Base-by-base conservation (phyloP, 2,888 invertebrate species). In the Plebejus anna region DNA sequence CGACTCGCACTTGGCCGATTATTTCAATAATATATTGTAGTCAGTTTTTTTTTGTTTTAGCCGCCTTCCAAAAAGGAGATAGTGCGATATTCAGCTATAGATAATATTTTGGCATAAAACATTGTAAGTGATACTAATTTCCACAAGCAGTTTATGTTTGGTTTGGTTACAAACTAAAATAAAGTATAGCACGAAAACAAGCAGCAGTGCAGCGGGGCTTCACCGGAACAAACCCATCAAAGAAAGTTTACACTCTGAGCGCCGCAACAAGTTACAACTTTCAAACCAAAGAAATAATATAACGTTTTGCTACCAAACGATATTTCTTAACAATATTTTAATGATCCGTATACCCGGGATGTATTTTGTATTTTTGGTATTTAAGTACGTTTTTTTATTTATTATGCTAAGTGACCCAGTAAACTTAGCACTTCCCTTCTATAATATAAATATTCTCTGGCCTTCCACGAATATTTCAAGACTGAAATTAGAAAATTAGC, bases 171-270 rank as follows among this genome's bases (percentile, higher is more conserved):
- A 13, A 66, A 72, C 47, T 73, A 32, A 51, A 73, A 73, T 73
- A 55, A n/a, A 51, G 2, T 28, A 72, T 11, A 47, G 47, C 51
- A 47, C 47, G 72, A 72, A 72, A 72, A 72, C 73, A 55, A 55
- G 55, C 5, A 36, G 51, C 51, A 13, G 55, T 55, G 47, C 55
- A 55, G 47, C 28, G 1, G 32, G 66, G 66, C 66, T 66, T 32
- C 66, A 32, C 73, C 73, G 73, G 73, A 73, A 73, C 73, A 73
- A 73, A 73, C 55, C 72, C 47, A 72, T 72, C 73, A 73, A 73
- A 55, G 73, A 73, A 73, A 73, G 73, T 73, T 73, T 73, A 73
- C 73, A 28, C 55, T 73, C 32, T 13, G 32, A 73, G 55, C 51
- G 16, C 73, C 55, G 28, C 73, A 73, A 73, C 73, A 73, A 73